Conservation (phyloP, 2,797 vertebrate species). For the Catharus ustulatus region DNA sequence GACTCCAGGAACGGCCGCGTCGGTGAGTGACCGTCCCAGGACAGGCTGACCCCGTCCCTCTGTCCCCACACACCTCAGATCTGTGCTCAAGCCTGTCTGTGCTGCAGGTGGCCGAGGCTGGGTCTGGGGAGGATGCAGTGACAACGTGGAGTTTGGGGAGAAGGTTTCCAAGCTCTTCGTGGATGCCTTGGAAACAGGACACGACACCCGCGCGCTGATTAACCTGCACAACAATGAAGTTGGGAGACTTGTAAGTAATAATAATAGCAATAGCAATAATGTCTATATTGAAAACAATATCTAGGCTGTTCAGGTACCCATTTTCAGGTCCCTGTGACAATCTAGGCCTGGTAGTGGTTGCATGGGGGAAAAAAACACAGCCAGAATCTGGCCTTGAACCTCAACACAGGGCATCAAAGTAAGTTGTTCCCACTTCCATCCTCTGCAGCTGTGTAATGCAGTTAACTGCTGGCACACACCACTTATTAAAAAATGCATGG, state of each 20-base stretch:
- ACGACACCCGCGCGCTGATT: conserved; percentile 91
- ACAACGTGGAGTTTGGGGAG: conserved; percentile 94
- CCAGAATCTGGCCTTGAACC: neutral
- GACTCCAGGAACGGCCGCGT: conserved; percentile 89
- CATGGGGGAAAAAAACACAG: neutral
- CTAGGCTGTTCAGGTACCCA: neutral
- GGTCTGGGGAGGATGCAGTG: conserved; percentile 98
- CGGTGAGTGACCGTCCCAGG: conserved; percentile 67
- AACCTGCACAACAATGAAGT: conserved; percentile 97
- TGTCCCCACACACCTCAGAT: fast-evolving
- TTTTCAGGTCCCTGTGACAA: neutral
- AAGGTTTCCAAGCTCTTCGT: conserved; percentile 94
- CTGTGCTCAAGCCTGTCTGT: neutral
- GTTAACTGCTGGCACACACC: neutral
- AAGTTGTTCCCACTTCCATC: neutral
- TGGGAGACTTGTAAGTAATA: conserved; percentile 86
- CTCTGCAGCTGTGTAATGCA: neutral
- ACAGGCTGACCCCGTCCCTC: fast-evolving
- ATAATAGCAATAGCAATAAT: neutral
- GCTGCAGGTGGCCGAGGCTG: conserved; percentile 90
- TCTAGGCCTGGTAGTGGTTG: neutral
- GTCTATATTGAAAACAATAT: neutral
- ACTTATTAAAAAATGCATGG: neutral
- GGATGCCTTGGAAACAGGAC: conserved; percentile 92
- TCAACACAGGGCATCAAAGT: neutral